Evolutionary conservation across 2,113 vertebrate genomes (phyloP), one percentile per base, ranked within the genome.

Genomic region (Buteo buteo): DNA sequence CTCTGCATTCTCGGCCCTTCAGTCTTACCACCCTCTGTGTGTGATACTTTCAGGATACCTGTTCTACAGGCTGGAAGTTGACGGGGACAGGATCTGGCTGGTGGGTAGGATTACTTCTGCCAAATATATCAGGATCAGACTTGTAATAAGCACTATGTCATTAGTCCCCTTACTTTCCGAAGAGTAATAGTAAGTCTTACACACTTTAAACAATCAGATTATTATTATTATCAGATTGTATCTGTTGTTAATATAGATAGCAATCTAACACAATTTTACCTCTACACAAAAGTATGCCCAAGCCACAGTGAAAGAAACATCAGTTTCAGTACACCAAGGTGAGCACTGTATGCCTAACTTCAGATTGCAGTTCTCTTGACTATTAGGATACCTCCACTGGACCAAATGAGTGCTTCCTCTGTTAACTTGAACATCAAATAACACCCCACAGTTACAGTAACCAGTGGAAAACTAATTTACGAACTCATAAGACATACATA

Each of bases 361-460:
- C 78, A 82, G 44, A 59, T 16, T 50, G 24, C 28, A 36, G 12
- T 50, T 69, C 80, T 79, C 34, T 73, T 61, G 13, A 36, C 25
- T 59, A 29, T 91, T 65, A 54, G 25, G 26, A 44, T 69, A 66
- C 3, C 12, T 83, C 19, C 6, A 34, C 3, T 32, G 16, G 9
- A 58, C 32, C 6, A 83, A 80, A 86, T 28, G 16, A 32, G 31
- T 88, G 8, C 9, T 93, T 78, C 14, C 4, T 67, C 32, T 74
- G 44, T 94, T 74, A 88, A 82, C 49, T 82, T 93, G 95, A 92
- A 82, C 50, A 90, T 92, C 29, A 80, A 96, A 86, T 86, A 92
- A 85, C 34, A 70, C 31, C 16, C 91, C 79, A 82, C 13, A 64
- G 32, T 45, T 81, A 59, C 47, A 90, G 67, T 81, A 94, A 81